A percentile compares a stretch with the other conserved stretches of the same genome.
Conservation (phyloP, 2,888 invertebrate genomes). For the Lagria hirta region DNA sequence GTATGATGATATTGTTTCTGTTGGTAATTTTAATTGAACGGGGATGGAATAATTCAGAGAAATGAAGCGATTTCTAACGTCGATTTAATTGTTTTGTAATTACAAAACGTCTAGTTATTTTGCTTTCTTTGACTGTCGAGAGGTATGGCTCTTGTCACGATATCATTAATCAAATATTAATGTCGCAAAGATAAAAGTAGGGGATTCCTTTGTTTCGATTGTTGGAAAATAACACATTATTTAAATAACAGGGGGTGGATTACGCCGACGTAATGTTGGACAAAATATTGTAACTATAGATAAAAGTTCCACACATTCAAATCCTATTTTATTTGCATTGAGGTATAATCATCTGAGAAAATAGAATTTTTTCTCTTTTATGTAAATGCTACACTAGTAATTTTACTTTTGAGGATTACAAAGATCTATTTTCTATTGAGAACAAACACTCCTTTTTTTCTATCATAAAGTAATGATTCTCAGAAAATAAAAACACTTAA, state of each 20-base stretch:
- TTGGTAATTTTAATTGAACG: conserved; percentile 30
- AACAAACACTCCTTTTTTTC: too few relatives aligned
- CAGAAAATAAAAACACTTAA: too few relatives aligned
- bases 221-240: conserved; percentile 20
- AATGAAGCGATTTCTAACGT: conserved; percentile 39
- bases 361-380: too few relatives aligned
- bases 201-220: conserved; percentile 26
- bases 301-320: conserved; percentile 10
- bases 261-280: conserved; percentile 14
- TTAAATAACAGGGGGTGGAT: conserved; percentile 16
- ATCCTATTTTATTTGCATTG: conserved; percentile 5
- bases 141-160: conserved; percentile 38
- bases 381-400: too few relatives aligned
- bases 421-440: too few relatives aligned
- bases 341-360: conserved; percentile 19
- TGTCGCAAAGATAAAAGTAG: conserved; percentile 21
- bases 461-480: too few relatives aligned
- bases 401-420: too few relatives aligned
- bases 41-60: conserved; percentile 44
- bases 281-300: conserved; percentile 16
- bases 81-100: conserved; percentile 45
- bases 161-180: conserved; percentile 43
- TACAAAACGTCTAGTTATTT: conserved; percentile 39
- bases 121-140: conserved; percentile 32
- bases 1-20: not conserved